These are phyloP conservation scores for Macaca mulatta DNA, from an alignment of 2,113 vertebrate species.

Conservation along the genomic window DNA sequence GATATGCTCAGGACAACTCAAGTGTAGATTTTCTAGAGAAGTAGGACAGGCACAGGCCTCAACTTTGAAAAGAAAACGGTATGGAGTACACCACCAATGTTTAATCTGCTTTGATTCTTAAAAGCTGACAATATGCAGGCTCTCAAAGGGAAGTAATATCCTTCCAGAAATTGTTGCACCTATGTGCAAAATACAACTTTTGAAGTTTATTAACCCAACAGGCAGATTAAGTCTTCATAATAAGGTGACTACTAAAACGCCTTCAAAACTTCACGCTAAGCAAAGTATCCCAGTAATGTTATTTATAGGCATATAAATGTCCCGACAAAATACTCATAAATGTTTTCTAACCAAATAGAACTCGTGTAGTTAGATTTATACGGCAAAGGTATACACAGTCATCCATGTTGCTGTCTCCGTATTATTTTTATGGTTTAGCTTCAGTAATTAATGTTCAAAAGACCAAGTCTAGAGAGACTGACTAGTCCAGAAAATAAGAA, in stretches of 20 bases:
- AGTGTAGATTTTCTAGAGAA: constrained; percentile 29
- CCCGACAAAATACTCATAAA: constrained; percentile 41
- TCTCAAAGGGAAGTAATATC: neutral
- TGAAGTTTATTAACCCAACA: constrained; percentile 24
- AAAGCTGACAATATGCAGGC: constrained; percentile 51
- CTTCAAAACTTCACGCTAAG: neutral
- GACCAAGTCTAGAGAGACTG: neutral
- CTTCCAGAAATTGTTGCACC: constrained; percentile 9
- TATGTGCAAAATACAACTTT: neutral
- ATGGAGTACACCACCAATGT: neutral
- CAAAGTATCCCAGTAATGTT: constrained; percentile 20
- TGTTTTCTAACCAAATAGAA: constrained; percentile 38
- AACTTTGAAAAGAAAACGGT: constrained; percentile 29
- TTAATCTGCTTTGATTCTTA: constrained; percentile 47
- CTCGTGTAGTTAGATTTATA: constrained; percentile 23
- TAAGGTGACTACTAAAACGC: constrained; percentile 38
- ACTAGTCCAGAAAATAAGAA: neutral
- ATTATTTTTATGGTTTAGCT: constrained; percentile 18
- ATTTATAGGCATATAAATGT: constrained; percentile 55
- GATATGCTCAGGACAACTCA: neutral
- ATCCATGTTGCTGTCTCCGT: neutral
- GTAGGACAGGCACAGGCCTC: neutral
- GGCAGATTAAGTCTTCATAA: constrained; percentile 14
- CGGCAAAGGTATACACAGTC: neutral
- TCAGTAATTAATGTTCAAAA: neutral